A percentile compares a stretch with the other conserved stretches of the same genome.
Conservation (phyloP, 2,797 vertebrate genomes). For the Centroberyx gerrardi region DNA sequence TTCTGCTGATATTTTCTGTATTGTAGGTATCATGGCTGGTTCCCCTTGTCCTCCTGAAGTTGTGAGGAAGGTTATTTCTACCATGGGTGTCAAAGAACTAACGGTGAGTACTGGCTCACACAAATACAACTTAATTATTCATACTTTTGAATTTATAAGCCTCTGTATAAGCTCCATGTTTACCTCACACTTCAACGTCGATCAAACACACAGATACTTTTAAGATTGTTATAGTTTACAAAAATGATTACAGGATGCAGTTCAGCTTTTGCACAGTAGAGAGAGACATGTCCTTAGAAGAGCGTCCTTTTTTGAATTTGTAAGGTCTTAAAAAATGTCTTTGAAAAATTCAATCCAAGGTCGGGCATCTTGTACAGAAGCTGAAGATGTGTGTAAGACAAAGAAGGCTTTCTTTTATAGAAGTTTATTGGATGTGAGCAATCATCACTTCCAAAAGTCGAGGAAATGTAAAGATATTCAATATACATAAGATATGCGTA, state of each 20-base stretch:
- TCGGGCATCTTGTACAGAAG: not conserved
- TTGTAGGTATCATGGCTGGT: conserved; percentile 89
- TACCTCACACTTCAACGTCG: not conserved
- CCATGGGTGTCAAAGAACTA: conserved; percentile 83
- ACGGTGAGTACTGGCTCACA: conserved; percentile 84
- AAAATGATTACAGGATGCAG: not conserved
- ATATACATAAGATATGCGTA: conserved; percentile 62
- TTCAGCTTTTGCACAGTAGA: conserved; percentile 48
- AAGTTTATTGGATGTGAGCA: conserved; percentile 77
- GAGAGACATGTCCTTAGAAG: conserved; percentile 46
- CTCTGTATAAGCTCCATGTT: not conserved
- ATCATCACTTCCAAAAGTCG: conserved; percentile 59
- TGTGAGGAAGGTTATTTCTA: conserved; percentile 76
- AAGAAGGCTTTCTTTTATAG: conserved; percentile 38
- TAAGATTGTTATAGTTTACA: not conserved
- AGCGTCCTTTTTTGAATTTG: not conserved
- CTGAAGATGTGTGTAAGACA: not conserved
- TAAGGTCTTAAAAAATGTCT: not conserved
- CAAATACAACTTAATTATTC: not conserved
- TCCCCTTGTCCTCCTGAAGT: conserved; percentile 90
- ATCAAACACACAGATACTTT: not conserved
- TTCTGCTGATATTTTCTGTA: conserved; percentile 15
- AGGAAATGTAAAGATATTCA: conserved; percentile 60
- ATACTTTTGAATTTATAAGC: not conserved
- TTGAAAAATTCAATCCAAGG: not conserved